Conservation (phyloP, 1,140 invertebrate species). For the Eciton burchellii region DNA sequence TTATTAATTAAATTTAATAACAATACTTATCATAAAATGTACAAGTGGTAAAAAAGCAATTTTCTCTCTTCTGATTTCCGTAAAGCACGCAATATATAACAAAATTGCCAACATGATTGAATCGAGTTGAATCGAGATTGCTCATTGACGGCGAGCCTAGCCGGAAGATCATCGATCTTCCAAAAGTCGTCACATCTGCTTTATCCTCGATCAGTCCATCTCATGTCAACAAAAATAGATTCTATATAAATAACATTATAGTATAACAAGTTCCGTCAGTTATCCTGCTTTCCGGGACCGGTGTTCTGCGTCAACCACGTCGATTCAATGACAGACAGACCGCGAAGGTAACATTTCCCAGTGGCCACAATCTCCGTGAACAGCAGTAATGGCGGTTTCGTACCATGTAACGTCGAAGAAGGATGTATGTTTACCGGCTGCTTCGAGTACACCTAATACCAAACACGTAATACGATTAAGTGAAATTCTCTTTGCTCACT, state of each 20-base stretch:
- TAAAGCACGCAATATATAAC: not conserved
- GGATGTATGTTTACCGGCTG: slow-evolving; percentile 93
- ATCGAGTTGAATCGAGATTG: not conserved
- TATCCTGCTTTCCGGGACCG: slow-evolving; percentile 40
- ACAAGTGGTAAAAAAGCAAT: slow-evolving; percentile 30
- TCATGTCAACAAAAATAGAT: slow-evolving; percentile 40
- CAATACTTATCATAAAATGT: slow-evolving; percentile 33
- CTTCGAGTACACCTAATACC: slow-evolving; percentile 86
- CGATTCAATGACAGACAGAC: slow-evolving; percentile 90
- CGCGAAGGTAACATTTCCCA: slow-evolving; percentile 92
- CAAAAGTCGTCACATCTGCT: not conserved
- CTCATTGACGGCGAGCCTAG: too few species aligned
- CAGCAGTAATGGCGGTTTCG: slow-evolving; percentile 92
- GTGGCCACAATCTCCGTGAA: slow-evolving; percentile 96
- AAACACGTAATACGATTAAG: slow-evolving; percentile 59
- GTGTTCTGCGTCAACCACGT: slow-evolving; percentile 88
- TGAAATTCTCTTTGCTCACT: slow-evolving; percentile 53
- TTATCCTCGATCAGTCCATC: slow-evolving; percentile 33
- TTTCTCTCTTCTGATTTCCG: too few species aligned
- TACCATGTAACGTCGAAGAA: slow-evolving; percentile 91
- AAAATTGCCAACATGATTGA: slow-evolving; percentile 1
- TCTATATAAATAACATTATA: slow-evolving; percentile 40
- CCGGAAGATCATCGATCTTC: not conserved
- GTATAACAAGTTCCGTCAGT: slow-evolving; percentile 56
- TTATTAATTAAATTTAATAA: slow-evolving; percentile 53